Base-by-base conservation (phyloP, 2,113 vertebrate genomes). In the Marmota monax region DNA sequence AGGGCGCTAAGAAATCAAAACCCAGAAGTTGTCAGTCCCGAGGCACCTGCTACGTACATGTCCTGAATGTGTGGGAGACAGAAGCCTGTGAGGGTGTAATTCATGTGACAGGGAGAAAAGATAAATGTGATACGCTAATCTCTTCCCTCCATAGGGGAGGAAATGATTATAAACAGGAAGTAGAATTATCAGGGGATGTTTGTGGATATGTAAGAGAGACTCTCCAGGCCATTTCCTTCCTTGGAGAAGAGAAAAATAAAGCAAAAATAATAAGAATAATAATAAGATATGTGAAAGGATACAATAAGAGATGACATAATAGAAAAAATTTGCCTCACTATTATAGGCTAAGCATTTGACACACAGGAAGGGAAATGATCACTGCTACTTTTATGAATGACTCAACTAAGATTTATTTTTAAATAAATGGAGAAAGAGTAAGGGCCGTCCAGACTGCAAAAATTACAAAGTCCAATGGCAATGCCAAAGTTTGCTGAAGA, bases 1-100 rank as follows among this genome's bases (percentile, higher is more conserved):
- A 95, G 91, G 45, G 10, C 2, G 0, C 61, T 94, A 89, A 89
- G 61, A 97, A 95, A 93, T 95, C 39, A 91, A 77, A 96, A 93
- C 27, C 37, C 23, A 58, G 25, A 91, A 84, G 58, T 78, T 93
- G 83, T 93, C 72, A 76, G 83, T 76, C 67, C 6, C 27, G 3
- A 79, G 56, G 7, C 32, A 70, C 29, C 77, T 92, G 53, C 42
- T 32, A 58, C 37, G 18, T 34, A 42, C 14, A 17, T 56, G 65
- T 12, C 2, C 32, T 80, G 89, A 97, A 82, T 84, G 34, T 84
- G 37, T 58, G 22, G 63, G 42, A 74, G 61, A 37, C 1, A 67
- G 37, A 80, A 93, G 25, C 20, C 58, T 65, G 0, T 58, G 2
- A 11, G 22, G 72, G 65, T 82, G 85, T 42, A 11, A 76, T 74